A percentile compares a stretch with the other conserved stretches of the same genome.
phyloP scores from a whole-genome alignment of 2,797 vertebrate species.

The Thamnophis elegans region DNA sequence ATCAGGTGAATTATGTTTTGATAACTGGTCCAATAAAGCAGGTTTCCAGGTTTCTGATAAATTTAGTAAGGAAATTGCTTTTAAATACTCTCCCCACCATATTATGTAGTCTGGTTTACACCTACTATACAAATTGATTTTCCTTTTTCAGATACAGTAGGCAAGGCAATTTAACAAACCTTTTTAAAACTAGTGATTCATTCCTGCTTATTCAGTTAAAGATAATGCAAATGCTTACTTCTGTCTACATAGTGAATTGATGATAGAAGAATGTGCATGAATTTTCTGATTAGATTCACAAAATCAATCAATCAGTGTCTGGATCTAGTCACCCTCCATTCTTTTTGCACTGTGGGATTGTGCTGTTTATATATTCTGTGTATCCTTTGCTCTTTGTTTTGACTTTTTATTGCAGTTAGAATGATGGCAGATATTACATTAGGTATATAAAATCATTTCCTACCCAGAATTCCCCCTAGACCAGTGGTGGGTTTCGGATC shows the following conservation, averaged over 20 bases:
- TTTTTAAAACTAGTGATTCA: not conserved
- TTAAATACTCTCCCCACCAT: not conserved
- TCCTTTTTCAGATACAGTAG: not conserved
- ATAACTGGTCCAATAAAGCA: not conserved
- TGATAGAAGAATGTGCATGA: not conserved
- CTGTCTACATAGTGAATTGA: not conserved
- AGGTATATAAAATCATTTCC: not conserved
- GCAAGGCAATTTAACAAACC: not conserved
- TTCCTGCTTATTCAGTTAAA: not conserved
- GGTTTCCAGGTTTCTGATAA: not conserved
- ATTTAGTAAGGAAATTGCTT: not conserved
- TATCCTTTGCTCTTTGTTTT: not conserved
- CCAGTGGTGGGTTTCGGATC: too few relatives aligned
- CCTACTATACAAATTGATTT: not conserved
- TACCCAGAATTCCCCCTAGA: not conserved
- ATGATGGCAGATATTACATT: not conserved
- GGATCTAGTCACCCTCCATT: not conserved
- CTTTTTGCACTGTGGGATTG: not conserved
- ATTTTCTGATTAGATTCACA: not conserved
- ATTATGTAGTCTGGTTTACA: not conserved
- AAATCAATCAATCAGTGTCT: not conserved
- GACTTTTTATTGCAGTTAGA: not conserved
- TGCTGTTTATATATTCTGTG: not conserved
- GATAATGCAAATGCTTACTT: not conserved
- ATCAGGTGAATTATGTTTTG: not conserved